These are phyloP conservation scores for Vanessa cardui DNA, from an alignment of 2,888 invertebrate species.

Conservation along the genomic window DNA sequence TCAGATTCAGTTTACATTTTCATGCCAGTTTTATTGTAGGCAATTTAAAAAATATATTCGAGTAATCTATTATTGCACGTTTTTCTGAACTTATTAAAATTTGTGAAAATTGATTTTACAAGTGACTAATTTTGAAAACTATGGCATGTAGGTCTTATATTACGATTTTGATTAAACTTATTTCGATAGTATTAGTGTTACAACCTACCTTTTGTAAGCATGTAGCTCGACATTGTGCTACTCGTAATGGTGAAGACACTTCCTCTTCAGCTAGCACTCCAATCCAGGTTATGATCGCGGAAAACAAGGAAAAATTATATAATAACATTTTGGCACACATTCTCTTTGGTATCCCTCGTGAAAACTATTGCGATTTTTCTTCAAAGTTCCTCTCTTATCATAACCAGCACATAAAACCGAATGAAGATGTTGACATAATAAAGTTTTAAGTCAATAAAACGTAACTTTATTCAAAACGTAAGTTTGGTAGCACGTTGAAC, in stretches of 20 bases:
- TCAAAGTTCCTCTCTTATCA: conserved; percentile 70
- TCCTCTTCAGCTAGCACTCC: conserved; percentile 84
- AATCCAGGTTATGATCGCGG: conserved; percentile 74
- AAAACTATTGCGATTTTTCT: conserved; percentile 54
- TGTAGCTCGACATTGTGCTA: conserved; percentile 88
- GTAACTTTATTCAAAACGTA: conserved; percentile 39
- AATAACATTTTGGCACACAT: conserved; percentile 83
- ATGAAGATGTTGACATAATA: conserved; percentile 61
- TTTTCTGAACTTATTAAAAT: too few species aligned
- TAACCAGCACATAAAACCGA: conserved; percentile 69
- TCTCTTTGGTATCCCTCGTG: conserved; percentile 77
- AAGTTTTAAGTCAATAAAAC: conserved; percentile 59
- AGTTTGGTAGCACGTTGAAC: conserved; percentile 36
- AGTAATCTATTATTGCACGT: background rate
- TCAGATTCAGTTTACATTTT: conserved; percentile 27
- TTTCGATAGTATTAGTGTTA: background rate
- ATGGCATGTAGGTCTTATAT: too few species aligned
- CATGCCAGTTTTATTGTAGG: conserved; percentile 5
- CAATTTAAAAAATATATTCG: background rate
- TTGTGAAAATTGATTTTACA: too few species aligned
- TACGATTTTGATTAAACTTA: too few species aligned
- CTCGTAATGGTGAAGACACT: conserved; percentile 87
- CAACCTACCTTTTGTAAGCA: conserved; percentile 86
- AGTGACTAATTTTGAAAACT: too few species aligned
- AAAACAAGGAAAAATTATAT: conserved; percentile 77